Base-by-base conservation (phyloP, 2,113 vertebrate genomes). In the Heterotis niloticus region DNA sequence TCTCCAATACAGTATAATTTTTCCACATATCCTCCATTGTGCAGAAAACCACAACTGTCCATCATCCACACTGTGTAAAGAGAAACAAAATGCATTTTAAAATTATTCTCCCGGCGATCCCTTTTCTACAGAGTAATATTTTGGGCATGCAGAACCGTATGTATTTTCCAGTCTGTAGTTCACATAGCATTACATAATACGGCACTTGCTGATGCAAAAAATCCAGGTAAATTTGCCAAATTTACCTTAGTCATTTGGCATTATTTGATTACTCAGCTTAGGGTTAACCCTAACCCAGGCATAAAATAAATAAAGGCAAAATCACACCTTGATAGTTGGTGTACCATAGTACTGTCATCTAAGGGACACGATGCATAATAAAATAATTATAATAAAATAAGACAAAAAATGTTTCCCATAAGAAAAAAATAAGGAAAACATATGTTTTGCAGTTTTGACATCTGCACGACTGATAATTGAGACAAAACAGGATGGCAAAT, bases 11-110 rank as follows among this genome's bases (percentile, higher is more conserved):
- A 14, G 59, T 20, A 62, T 62, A 10, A 62, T 62, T 62, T 62
- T 62, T 20, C 34, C 11, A 24, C 18, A 66, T n/a, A 4, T 62
- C 20, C 60, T 62, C 12, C 10, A 17, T 62, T 62, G 10, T 62
- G 34, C 17, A 34, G 54, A 75, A 75, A 59, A 62, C 14, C 0
- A 10, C 18, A 28, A 9, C 9, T 34, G 14, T 23, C 56, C 17
- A 62, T 29, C 73, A 12, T 29, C 7, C 56, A 60, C 14, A 23
- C 20, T 62, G 20, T 26, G 13, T 59, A 9, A 16, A 74, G 54
- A 74, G 72, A 23, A 71, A 71, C 68, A 52, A n/a, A 71, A 71
- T 69, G 1, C 34, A 11, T 52, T 71, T 52, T 13, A 71, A 71
- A 51, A n/a, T 10, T 71, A 52, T 71, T 52, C 34, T 11, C 17